Percentiles rank a stretch among this genome's conserved stretches.
phyloP scores from a whole-genome alignment of 2,113 vertebrate species.

The Sinocyclocheilus rhinocerous region DNA sequence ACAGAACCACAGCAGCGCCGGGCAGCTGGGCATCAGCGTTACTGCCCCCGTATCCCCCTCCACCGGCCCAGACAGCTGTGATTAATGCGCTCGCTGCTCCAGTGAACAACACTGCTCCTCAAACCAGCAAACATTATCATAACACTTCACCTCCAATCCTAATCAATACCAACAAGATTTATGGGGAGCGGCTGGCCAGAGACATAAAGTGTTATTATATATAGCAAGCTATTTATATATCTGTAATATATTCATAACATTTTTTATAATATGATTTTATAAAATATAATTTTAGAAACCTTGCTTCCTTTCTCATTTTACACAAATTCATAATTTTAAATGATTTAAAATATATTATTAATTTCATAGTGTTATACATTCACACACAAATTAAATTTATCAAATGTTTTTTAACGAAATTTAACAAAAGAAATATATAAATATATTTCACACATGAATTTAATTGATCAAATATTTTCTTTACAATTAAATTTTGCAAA shows the following conservation, averaged over 20 bases:
- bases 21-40: constrained; percentile 38
- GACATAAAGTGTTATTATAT: background rate
- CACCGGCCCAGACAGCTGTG: constrained; percentile 71
- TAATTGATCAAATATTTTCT: too few relatives aligned
- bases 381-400: background rate
- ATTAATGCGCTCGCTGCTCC: constrained; percentile 78
- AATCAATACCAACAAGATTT: constrained; percentile 69
- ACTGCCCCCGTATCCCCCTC: constrained; percentile 16
- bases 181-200: constrained; percentile 54
- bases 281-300: too few relatives aligned
- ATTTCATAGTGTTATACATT: too few relatives aligned
- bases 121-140: constrained; percentile 75
- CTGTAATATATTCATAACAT: background rate
- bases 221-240: background rate
- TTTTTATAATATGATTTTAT: too few relatives aligned
- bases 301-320: too few relatives aligned
- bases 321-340: too few relatives aligned
- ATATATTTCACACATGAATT: too few relatives aligned
- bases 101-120: constrained; percentile 70
- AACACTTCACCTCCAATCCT: constrained; percentile 72
- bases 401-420: too few relatives aligned
- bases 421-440: too few relatives aligned
- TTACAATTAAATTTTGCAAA: too few relatives aligned
- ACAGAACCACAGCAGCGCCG: background rate
- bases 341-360: too few relatives aligned